phyloP scores from a whole-genome alignment of 2,113 vertebrate species.

The Phrynosoma platyrhinos region DNA sequence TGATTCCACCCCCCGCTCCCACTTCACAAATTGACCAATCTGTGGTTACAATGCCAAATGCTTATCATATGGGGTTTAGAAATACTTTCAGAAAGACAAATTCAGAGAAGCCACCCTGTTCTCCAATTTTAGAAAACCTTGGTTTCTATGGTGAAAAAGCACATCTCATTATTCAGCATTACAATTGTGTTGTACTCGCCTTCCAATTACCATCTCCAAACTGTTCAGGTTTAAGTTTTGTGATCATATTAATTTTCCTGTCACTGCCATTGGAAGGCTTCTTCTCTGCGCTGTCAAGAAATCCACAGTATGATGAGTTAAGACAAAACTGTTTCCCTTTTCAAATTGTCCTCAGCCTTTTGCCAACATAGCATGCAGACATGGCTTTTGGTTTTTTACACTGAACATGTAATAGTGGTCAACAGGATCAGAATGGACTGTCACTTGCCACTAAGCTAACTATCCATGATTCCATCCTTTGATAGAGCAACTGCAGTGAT shows the following conservation, averaged over 20 bases:
- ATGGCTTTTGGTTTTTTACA: neutral
- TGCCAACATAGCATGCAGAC: neutral
- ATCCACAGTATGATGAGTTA: neutral
- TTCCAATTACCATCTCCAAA: constrained; percentile 26
- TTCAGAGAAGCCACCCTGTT: neutral
- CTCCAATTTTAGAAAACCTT: constrained; percentile 11
- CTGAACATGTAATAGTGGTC: neutral
- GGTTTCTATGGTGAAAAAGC: constrained; percentile 15
- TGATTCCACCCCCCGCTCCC: neutral
- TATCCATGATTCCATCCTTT: neutral
- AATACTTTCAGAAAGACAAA: no score
- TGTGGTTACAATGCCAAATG: neutral
- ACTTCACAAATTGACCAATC: neutral
- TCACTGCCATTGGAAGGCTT: neutral
- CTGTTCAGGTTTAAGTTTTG: neutral
- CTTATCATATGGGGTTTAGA: neutral
- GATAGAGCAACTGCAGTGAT: neutral
- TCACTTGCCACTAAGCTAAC: no score
- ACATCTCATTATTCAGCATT: neutral
- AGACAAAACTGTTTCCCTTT: neutral
- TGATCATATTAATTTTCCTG: constrained; percentile 17
- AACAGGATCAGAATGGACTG: neutral
- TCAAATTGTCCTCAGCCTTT: neutral
- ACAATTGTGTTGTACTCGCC: neutral
- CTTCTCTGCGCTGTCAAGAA: neutral